Evolutionary conservation across 2,888 invertebrate species (phyloP), one percentile per base, ranked within the genome.

Genomic region (Nemoura dubitans): DNA sequence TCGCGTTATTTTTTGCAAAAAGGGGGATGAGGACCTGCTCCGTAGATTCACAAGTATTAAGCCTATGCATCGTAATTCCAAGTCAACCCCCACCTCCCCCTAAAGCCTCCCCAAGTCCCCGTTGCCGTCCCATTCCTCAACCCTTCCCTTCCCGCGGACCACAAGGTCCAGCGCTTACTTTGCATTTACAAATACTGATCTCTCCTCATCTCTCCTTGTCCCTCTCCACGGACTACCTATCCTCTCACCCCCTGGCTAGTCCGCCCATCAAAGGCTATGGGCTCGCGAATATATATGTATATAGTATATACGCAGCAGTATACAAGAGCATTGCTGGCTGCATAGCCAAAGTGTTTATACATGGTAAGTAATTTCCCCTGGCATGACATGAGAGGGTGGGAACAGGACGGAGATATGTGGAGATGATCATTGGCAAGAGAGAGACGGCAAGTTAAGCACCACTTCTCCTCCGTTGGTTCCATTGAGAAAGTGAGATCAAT

Each of bases 151-250:
- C 59, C 59, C 59, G 59, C 21, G 59, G 59, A 59, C 59, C 86
- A 77, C 87, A 88, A 87, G 87, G 87, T 87, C 86, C 87, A 84
- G 87, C 86, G 88, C 88, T 88, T 88, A 88, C 88, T 88, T 88
- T 88, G 88, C 88, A 88, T 88, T 88, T 88, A 88, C 88, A 88
- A 88, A 88, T 88, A 88, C 88, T 88, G 87, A 86, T 85, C 85
- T 86, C 85, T 87, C 82, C 87, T 88, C 87, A 76, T 36, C 86
- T 82, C 83, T 77, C 85, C 36, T 29, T 28, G n/a, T 81, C 87
- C 30, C 29, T 83, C 85, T 76, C 85, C 86, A 26, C 85, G 85
- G 28, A 29, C 82, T 77, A 27, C 80, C 42, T 86, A 83, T 80
- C 27, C 80, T 27, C 80, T 76, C 27, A 86, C 83, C 25, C 83